Evolutionary conservation across 1,140 invertebrate genomes (phyloP), one percentile per base, ranked within the genome.

Genomic region (Diorhabda sublineata): DNA sequence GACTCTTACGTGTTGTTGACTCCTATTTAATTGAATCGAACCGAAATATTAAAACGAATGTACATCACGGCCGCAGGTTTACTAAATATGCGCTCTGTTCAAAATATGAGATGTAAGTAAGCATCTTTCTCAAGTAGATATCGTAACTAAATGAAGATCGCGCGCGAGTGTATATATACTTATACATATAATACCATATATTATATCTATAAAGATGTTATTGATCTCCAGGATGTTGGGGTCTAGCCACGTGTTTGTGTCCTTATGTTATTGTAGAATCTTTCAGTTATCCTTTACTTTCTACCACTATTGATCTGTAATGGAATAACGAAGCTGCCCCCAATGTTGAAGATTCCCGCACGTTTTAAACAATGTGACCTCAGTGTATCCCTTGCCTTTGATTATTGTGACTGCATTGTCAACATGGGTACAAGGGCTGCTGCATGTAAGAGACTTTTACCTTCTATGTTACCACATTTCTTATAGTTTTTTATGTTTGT

Each of bases 351-450:
- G 80, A 81, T 81, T 77, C 80, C 80, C 76, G 80, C 78, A 80
- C 79, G 80, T 80, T 80, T 81, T 77, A 81, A 81, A 80, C 80
- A 81, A 81, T 80, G 79, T 80, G 80, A 81, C 77, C 79, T 81
- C 75, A 80, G 80, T 81, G 79, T 81, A 78, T 80, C 80, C 79
- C 78, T 81, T 77, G 79, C 80, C 73, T 81, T 80, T 80, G 79
- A 81, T 81, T 81, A 81, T 80, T 81, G 80, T 81, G 80, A 81
- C 79, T 81, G 80, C 78, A 80, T 80, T 79, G 78, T 81, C 83
- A 89, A 89, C 83, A 89, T 89, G 88, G 88, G 88, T 83, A 89
- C 88, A 75, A 84, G 88, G 82, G 87, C 88, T 81, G 87, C 87
- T 82, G 88, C 88, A 83, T 89, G 88, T 89, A 84, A 89, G 88